Percentiles rank a stretch among this genome's conserved stretches.
phyloP scores from a whole-genome alignment of 2,113 vertebrate species.

The Sula dactylatra region DNA sequence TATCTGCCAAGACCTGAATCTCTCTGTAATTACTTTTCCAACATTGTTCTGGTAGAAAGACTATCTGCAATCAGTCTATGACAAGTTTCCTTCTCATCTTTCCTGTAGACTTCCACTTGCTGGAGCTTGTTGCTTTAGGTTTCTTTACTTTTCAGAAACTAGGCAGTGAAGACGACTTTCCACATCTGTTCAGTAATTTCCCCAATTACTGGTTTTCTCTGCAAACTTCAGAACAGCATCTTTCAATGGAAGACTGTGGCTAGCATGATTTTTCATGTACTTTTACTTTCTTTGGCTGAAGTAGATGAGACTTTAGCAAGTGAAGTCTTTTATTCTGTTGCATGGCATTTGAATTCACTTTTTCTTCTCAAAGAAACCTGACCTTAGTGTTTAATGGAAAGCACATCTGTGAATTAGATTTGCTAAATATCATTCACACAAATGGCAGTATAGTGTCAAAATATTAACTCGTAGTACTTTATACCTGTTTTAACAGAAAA shows the following conservation, averaged over 20 bases:
- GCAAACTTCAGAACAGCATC: not conserved
- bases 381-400: not conserved
- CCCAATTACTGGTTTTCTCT: not conserved
- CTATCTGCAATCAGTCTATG: not conserved
- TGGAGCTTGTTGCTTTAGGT: not conserved
- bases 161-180: not conserved
- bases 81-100: not conserved
- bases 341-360: not conserved
- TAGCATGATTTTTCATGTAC: not conserved
- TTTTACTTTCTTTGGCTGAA: not conserved
- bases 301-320: not conserved
- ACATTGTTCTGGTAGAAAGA: not conserved
- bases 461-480: not conserved
- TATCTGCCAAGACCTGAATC: not conserved
- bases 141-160: not conserved
- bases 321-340: not conserved
- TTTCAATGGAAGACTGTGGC: not conserved
- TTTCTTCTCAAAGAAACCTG: not conserved
- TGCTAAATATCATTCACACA: not conserved
- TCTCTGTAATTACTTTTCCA: slow-evolving; percentile 44
- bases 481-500: not conserved
- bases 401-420: not conserved
- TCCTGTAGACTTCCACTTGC: not conserved
- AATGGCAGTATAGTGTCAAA: not conserved
- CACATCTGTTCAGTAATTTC: not conserved